These are phyloP conservation scores for Drosophila neotestacea DNA, from an alignment of 2,888 invertebrate species.

Conservation along the genomic window DNA sequence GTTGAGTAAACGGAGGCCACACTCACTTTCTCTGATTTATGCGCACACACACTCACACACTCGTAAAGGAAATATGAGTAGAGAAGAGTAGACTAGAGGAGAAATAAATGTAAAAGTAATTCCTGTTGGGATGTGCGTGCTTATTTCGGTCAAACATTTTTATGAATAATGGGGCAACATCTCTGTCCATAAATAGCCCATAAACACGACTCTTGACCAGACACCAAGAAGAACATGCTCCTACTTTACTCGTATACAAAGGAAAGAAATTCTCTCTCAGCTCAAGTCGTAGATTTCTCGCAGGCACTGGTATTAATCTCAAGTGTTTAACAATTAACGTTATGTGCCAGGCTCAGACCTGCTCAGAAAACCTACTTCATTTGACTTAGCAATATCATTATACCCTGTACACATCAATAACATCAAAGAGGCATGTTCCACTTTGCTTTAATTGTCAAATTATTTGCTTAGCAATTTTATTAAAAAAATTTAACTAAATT, in stretches of 20 bases:
- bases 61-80: neutral
- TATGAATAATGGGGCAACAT: constrained; percentile 69
- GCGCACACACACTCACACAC: constrained; percentile 23
- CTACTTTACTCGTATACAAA: neutral
- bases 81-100: neutral
- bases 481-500: no score
- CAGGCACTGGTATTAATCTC: constrained; percentile 64
- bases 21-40: constrained; percentile 62
- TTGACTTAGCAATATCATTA: constrained; percentile 38
- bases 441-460: no score
- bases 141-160: constrained; percentile 61
- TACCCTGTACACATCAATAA: neutral
- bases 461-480: no score
- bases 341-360: constrained; percentile 31
- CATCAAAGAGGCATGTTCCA: neutral
- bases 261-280: neutral
- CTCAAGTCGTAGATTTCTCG: constrained; percentile 24
- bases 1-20: constrained; percentile 44
- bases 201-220: constrained; percentile 51
- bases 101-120: constrained; percentile 38
- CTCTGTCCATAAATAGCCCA: constrained; percentile 69
- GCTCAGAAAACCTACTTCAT: constrained; percentile 21
- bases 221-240: constrained; percentile 11
- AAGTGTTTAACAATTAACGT: constrained; percentile 72
- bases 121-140: constrained; percentile 47